Conservation (phyloP, 23 tunicate genomes). For the Clavelina lepadiformis region DNA sequence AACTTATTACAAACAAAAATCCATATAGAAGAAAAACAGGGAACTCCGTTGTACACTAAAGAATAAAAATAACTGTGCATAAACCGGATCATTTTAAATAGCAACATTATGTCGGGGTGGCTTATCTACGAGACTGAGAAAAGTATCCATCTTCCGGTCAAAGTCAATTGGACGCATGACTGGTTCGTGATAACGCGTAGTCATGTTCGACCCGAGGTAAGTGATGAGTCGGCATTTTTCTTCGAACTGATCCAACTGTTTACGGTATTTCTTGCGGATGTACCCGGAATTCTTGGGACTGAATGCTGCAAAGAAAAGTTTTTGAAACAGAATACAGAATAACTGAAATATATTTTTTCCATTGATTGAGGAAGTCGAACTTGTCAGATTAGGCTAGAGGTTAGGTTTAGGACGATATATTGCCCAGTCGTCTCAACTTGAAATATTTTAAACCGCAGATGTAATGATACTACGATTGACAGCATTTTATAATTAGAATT, state of each 20-base stretch:
- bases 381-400: too few relatives aligned
- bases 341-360: too few relatives aligned
- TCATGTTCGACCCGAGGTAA: constrained; percentile 82
- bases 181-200: constrained; percentile 52
- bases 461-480: too few relatives aligned
- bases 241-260: constrained; percentile 42
- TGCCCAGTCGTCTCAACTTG: too few relatives aligned
- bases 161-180: constrained; percentile 38
- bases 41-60: too few relatives aligned
- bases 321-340: too few relatives aligned
- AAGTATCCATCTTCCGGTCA: constrained; percentile 64
- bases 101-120: not conserved
- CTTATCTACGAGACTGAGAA: constrained; percentile 33
- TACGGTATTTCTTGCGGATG: constrained; percentile 52
- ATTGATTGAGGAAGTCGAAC: too few relatives aligned
- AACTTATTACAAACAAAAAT: too few relatives aligned
- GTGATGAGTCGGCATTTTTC: constrained; percentile 53
- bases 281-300: constrained; percentile 48
- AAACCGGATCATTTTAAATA: not conserved
- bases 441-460: too few relatives aligned
- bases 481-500: too few relatives aligned
- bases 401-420: too few relatives aligned
- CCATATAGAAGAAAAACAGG: too few relatives aligned
- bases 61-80: not conserved
- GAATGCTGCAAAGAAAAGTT: constrained; percentile 62